phyloP scores from a whole-genome alignment of 2,888 invertebrate species.

The Phaedon cochleariae region DNA sequence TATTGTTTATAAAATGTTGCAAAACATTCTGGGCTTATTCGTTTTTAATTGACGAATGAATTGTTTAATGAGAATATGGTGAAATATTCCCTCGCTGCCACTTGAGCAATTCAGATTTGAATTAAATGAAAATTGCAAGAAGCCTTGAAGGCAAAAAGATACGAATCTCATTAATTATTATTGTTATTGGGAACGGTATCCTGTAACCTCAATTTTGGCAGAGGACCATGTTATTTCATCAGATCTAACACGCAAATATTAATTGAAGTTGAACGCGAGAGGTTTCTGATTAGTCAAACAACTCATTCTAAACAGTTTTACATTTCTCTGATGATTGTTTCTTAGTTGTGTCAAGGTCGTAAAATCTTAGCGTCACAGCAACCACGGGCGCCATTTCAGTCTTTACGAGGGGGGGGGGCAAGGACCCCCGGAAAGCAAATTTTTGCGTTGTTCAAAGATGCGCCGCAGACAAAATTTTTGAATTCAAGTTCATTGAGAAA shows the following conservation, averaged over 20 bases:
- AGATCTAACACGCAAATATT: background rate
- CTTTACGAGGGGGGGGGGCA: too few relatives aligned
- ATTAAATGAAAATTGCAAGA: background rate
- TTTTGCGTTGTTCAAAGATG: too few relatives aligned
- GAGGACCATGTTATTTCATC: background rate
- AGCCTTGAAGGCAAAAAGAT: background rate
- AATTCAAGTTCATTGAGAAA: too few relatives aligned
- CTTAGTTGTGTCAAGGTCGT: too few relatives aligned
- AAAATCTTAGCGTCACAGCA: too few relatives aligned
- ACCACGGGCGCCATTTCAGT: too few relatives aligned
- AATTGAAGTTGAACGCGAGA: background rate
- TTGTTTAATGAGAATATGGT: background rate
- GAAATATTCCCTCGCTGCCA: background rate
- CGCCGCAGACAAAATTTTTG: too few relatives aligned
- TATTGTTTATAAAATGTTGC: background rate
- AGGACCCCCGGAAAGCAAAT: too few relatives aligned
- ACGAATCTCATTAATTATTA: background rate
- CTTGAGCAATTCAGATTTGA: background rate
- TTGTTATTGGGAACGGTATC: background rate
- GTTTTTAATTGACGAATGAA: background rate
- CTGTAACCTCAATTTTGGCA: conserved; percentile 1
- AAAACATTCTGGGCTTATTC: background rate
- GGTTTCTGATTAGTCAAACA: too few relatives aligned
- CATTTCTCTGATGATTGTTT: too few relatives aligned
- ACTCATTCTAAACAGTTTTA: too few relatives aligned